phyloP scores from a whole-genome alignment of 2,113 vertebrate genomes.

The Tetrax tetrax region DNA sequence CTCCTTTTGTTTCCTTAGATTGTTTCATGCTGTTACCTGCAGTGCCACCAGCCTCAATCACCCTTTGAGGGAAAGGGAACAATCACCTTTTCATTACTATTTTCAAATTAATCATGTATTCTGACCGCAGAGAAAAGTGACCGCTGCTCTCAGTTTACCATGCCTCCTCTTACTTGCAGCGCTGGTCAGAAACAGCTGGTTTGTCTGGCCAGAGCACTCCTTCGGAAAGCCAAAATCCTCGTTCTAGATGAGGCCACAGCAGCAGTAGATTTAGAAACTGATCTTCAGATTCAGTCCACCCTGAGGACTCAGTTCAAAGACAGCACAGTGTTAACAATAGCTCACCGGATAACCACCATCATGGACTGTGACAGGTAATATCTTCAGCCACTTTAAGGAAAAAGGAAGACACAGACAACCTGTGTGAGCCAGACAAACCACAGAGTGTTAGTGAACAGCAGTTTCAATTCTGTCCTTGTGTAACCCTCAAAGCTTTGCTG shows the following conservation, averaged over 20 bases:
- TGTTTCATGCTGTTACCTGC: not conserved
- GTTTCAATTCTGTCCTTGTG: not conserved
- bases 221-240: slow-evolving; percentile 89
- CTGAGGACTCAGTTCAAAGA: slow-evolving; percentile 85
- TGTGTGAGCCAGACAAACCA: not conserved
- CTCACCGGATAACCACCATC: slow-evolving; percentile 88
- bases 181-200: slow-evolving; percentile 93
- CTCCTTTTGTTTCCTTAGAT: not conserved
- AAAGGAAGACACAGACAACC: not conserved
- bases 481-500: not conserved
- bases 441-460: not conserved
- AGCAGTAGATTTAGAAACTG: slow-evolving; percentile 89
- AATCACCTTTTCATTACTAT: not conserved
- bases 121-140: not conserved
- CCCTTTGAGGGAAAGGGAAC: not conserved
- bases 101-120: not conserved
- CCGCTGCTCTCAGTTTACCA: not conserved
- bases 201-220: slow-evolving; percentile 90
- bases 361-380: slow-evolving; percentile 89
- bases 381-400: not conserved
- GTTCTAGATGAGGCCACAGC: slow-evolving; percentile 94
- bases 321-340: slow-evolving; percentile 90
- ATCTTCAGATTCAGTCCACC: slow-evolving; percentile 87
- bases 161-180: slow-evolving; percentile 69
- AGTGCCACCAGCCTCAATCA: not conserved